Conservation (phyloP, 2,797 vertebrate species). For the Orientallactaga sibirica region DNA sequence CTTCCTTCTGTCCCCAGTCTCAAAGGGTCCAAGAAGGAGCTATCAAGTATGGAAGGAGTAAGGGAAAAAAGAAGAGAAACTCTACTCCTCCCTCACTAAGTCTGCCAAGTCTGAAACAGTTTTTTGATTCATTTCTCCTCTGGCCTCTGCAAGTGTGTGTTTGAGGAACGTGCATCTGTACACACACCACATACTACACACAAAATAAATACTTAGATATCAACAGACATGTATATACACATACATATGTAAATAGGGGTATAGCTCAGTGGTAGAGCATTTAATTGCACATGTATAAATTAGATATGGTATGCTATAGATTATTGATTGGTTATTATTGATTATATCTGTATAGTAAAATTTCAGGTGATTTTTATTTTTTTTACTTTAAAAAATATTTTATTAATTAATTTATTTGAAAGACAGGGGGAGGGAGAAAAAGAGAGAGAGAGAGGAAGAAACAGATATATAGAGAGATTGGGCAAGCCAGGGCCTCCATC, state of each 20-base stretch:
- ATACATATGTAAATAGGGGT: not conserved
- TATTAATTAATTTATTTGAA: too few relatives aligned
- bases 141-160: too few relatives aligned
- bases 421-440: too few relatives aligned
- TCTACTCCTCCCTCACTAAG: not conserved
- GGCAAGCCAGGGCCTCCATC: too few relatives aligned
- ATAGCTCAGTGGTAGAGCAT: not conserved
- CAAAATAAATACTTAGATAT: too few relatives aligned
- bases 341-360: slow-evolving; percentile 5
- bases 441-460: too few relatives aligned
- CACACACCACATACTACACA: too few relatives aligned
- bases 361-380: slow-evolving; percentile 50
- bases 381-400: not conserved
- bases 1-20: too few relatives aligned
- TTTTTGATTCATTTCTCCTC: not conserved
- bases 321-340: not conserved
- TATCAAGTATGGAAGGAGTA: not conserved
- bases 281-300: not conserved
- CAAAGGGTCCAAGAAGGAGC: not conserved
- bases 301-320: not conserved
- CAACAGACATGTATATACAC: too few relatives aligned
- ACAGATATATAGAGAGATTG: too few relatives aligned
- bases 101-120: not conserved
- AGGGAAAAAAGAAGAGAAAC: not conserved
- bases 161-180: too few relatives aligned